Evolutionary conservation across 2,888 invertebrate species (phyloP).

Genomic region (Mechanitis messenoides): DNA sequence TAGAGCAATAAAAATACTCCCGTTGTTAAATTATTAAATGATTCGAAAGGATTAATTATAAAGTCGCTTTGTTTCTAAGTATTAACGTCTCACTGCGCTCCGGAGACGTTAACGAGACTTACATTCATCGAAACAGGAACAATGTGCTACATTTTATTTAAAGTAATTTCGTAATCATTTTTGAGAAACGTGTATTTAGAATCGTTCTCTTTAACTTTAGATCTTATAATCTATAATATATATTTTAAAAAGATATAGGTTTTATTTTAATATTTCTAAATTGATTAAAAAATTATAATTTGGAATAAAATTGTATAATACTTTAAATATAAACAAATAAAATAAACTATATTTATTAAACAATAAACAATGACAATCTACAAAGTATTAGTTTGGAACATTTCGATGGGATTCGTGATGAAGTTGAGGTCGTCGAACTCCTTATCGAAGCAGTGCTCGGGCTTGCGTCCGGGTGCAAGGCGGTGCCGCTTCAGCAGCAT

Average conservation of each 20-base stretch:
- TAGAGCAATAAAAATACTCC: not conserved
- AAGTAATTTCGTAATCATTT: conserved; percentile 11
- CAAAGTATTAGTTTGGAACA: not conserved
- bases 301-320: too few species aligned
- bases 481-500: conserved; percentile 53
- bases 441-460: conserved; percentile 17
- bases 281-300: too few species aligned
- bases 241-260: too few species aligned
- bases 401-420: conserved; percentile 12
- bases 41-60: not conserved
- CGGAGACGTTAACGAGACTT: conserved; percentile 11
- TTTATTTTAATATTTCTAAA: too few species aligned
- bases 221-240: too few species aligned
- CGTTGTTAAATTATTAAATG: not conserved
- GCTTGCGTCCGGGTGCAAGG: conserved; percentile 15
- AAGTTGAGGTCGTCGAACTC: conserved; percentile 17
- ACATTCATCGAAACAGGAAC: conserved; percentile 13
- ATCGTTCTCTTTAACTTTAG: too few species aligned
- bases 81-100: conserved; percentile 2
- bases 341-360: conserved; percentile 12
- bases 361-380: conserved; percentile 10
- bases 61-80: not conserved
- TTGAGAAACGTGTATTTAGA: not conserved
- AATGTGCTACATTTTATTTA: conserved; percentile 8
- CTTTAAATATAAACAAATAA: not conserved